These are phyloP conservation scores for Maylandia zebra DNA, from an alignment of 2,113 vertebrate genomes.

Conservation along the genomic window DNA sequence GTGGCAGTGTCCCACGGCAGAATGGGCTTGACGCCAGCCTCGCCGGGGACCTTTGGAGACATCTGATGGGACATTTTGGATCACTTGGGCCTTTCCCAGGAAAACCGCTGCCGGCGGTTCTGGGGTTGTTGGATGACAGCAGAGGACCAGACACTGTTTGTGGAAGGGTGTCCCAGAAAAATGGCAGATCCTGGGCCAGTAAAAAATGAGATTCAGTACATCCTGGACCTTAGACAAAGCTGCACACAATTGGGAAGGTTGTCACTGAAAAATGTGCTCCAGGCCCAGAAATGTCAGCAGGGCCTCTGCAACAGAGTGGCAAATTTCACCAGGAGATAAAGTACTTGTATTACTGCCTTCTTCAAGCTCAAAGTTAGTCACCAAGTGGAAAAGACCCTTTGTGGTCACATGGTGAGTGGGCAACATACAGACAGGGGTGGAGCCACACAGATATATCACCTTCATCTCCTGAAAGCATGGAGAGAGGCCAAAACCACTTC, in stretches of 20 bases:
- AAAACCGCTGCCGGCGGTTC: rapidly evolving
- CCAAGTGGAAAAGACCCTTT: not conserved
- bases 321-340: not conserved
- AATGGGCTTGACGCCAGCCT: not conserved
- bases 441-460: not conserved
- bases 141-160: not conserved
- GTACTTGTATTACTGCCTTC: not conserved
- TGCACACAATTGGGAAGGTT: not conserved
- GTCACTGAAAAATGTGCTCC: not conserved
- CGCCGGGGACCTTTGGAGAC: not conserved
- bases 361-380: not conserved
- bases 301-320: not conserved
- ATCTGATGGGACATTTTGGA: not conserved
- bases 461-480: not conserved
- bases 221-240: not conserved
- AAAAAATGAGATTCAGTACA: not conserved
- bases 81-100: not conserved
- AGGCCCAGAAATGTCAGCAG: not conserved
- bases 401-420: not conserved
- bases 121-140: not conserved
- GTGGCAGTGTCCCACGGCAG: not conserved
- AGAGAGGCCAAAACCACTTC: not conserved
- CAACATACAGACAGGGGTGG: not conserved
- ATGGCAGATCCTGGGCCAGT: not conserved
- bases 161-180: not conserved